A percentile compares a stretch with the other conserved stretches of the same genome.
These are phyloP conservation scores for Catalaphyllia jardinei DNA, from an alignment of 64 coral and sea anemone species.

Conservation along the genomic window DNA sequence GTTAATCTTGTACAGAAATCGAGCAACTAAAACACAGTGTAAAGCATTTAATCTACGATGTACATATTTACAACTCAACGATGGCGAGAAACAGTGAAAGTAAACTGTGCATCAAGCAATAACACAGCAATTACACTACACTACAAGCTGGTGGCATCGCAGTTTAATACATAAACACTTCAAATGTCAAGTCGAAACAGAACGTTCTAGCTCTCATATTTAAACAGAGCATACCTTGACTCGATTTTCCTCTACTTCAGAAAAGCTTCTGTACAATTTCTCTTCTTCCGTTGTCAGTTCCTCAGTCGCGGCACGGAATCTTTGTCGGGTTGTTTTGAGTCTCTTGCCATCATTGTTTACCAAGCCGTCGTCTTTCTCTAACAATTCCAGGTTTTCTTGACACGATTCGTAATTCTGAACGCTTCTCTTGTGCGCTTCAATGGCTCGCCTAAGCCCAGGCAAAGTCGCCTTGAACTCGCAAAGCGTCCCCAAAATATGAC, in stretches of 20 bases:
- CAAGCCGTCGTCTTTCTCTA: conserved; percentile 87
- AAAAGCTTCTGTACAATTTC: conserved; percentile 82
- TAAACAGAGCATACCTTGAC: conserved; percentile 79
- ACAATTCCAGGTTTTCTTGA: conserved; percentile 83
- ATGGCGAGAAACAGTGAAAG: neutral
- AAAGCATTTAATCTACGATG: neutral
- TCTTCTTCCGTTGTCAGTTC: conserved; percentile 90
- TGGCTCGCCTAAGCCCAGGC: conserved; percentile 87
- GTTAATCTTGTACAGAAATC: neutral
- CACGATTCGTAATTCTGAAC: conserved; percentile 91
- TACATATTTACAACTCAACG: neutral
- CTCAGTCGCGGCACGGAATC: conserved; percentile 85
- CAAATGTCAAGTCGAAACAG: conserved; percentile 21
- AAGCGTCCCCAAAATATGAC: conserved; percentile 82
- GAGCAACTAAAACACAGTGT: neutral
- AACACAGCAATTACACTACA: neutral
- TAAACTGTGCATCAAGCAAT: neutral
- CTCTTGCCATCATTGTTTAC: conserved; percentile 67
- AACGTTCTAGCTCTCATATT: conserved; percentile 14
- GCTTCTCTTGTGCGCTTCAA: conserved; percentile 94
- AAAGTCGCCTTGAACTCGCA: conserved; percentile 97
- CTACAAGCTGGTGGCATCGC: neutral
- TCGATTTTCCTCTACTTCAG: conserved; percentile 93
- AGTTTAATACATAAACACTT: neutral
- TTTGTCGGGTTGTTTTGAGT: conserved; percentile 80